phyloP scores from a whole-genome alignment of 92 coral and sea anemone species.

The Scolanthus callimorphus region DNA sequence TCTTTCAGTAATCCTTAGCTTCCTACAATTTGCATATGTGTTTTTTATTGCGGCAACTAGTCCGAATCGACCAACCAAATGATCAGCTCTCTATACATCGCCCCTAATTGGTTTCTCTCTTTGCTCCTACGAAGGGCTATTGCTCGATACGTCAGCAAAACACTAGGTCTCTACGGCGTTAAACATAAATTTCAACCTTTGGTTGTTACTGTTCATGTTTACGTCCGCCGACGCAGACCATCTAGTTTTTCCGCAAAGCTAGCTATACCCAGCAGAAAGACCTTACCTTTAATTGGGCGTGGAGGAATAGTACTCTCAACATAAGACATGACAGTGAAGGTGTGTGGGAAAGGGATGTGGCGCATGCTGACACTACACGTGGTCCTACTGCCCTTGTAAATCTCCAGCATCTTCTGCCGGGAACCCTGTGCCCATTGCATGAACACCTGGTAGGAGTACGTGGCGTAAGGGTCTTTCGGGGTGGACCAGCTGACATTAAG shows the following conservation, averaged over 20 bases:
- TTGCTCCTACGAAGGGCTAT: too few species aligned
- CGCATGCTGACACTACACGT: constrained; percentile 17
- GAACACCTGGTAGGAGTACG: constrained; percentile 55
- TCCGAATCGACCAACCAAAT: too few species aligned
- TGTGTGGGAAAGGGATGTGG: constrained; percentile 24
- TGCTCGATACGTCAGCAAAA: too few species aligned
- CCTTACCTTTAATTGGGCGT: constrained; percentile 26
- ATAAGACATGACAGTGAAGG: constrained; percentile 44
- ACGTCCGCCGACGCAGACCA: too few species aligned
- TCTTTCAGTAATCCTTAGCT: too few species aligned
- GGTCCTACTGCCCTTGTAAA: constrained; percentile 42
- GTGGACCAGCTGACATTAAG: constrained; percentile 44
- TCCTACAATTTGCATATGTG: too few species aligned
- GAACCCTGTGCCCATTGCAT: constrained; percentile 44
- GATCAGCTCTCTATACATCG: too few species aligned
- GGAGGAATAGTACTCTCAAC: constrained; percentile 33
- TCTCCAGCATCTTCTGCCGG: constrained; percentile 23
- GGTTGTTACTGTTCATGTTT: too few species aligned
- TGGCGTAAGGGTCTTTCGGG: constrained; percentile 44
- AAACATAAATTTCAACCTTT: too few species aligned
- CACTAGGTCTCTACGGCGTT: too few species aligned
- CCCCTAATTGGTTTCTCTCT: too few species aligned
- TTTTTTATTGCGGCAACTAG: too few species aligned
- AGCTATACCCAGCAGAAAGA: neutral
- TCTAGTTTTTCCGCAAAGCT: neutral